Evolutionary conservation across 2,888 invertebrate genomes (phyloP).

Genomic region (Philaethria dido): DNA sequence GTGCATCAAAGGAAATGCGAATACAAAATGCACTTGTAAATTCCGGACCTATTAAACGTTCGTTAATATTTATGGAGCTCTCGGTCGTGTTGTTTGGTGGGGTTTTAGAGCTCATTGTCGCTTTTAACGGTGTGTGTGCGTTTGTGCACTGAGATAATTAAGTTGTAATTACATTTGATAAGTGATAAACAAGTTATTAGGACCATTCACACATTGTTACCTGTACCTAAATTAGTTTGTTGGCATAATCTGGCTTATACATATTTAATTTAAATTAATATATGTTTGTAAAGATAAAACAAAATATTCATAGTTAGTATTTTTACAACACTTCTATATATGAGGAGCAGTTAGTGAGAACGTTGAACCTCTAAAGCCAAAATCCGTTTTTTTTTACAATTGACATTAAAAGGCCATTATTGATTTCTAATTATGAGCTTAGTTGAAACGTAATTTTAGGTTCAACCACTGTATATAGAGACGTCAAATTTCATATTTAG

Average conservation of each 20-base stretch:
- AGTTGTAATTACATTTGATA: conserved; percentile 12
- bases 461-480: no score
- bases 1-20: conserved; percentile 38
- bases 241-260: background rate
- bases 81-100: background rate
- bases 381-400: no score
- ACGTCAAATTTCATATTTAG: background rate
- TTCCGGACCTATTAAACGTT: conserved; percentile 25
- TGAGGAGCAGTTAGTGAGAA: no score
- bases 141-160: conserved; percentile 5
- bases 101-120: conserved; percentile 23
- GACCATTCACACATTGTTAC: background rate
- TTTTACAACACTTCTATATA: no score
- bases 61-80: conserved; percentile 19
- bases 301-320: no score
- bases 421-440: no score
- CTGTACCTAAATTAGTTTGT: background rate
- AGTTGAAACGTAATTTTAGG: no score
- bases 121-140: conserved; percentile 11
- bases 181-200: conserved; percentile 13
- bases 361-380: no score
- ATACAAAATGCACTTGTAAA: conserved; percentile 28
- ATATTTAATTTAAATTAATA: background rate
- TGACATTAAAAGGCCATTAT: no score
- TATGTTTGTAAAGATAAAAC: no score